phyloP scores from a whole-genome alignment of 2,797 vertebrate genomes.

The Dermochelys coriacea region DNA sequence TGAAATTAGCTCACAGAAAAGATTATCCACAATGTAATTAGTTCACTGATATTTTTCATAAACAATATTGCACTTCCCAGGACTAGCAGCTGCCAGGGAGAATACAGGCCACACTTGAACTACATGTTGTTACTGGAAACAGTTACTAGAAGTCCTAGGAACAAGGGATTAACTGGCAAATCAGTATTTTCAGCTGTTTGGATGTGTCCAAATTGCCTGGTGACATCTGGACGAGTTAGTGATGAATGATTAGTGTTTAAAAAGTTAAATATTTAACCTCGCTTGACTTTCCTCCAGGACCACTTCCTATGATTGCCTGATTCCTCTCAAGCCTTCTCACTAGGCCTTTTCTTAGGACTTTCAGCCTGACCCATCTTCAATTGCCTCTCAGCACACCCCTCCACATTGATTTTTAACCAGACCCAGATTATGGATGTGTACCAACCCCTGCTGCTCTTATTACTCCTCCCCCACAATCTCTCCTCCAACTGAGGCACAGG shows the following conservation, averaged over 20 bases:
- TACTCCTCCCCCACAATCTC: neutral
- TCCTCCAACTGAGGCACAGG: neutral
- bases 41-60: neutral
- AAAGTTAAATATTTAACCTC: neutral
- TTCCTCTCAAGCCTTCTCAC: neutral
- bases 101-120: neutral
- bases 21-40: neutral
- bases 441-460: neutral
- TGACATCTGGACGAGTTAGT: neutral
- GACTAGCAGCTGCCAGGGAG: neutral
- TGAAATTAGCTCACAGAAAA: neutral
- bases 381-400: neutral
- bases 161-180: fast-evolving
- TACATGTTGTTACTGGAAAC: neutral
- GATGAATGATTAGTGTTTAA: neutral
- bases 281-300: neutral
- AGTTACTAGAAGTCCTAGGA: slow-evolving; percentile 7
- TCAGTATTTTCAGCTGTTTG: slow-evolving; percentile 9
- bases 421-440: neutral
- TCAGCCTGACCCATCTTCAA: neutral
- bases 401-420: neutral
- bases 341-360: neutral
- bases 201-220: neutral
- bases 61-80: neutral
- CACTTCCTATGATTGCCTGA: neutral